These are phyloP conservation scores for Drosophila funebris DNA, from an alignment of 1,140 invertebrate species.

Conservation along the genomic window DNA sequence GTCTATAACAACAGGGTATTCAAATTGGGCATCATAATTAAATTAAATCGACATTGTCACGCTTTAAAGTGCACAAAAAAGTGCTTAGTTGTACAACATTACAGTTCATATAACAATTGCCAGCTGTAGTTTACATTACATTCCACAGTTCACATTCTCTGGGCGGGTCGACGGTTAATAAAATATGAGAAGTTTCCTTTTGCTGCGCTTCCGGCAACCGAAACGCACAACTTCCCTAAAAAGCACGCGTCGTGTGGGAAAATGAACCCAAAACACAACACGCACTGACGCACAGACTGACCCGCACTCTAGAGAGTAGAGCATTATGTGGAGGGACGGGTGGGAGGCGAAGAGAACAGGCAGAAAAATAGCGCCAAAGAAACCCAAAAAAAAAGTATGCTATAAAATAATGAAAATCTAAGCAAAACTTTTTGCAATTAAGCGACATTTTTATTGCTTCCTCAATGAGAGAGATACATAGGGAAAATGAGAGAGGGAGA, in stretches of 20 bases:
- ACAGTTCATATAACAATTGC: not conserved
- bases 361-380: constrained; percentile 9
- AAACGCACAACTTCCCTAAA: not conserved
- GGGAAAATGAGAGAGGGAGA: not conserved
- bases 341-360: constrained; percentile 4
- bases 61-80: not conserved
- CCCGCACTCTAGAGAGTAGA: not conserved
- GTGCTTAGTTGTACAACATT: not conserved
- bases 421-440: constrained; percentile 74
- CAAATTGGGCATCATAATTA: too few relatives aligned
- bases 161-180: constrained; percentile 18
- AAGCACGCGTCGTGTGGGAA: constrained; percentile 35
- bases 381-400: constrained; percentile 57
- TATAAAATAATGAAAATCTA: constrained; percentile 71
- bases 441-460: constrained; percentile 72
- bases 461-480: constrained; percentile 32
- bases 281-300: constrained; percentile 29
- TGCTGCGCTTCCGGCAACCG: constrained; percentile 28
- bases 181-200: constrained; percentile 40
- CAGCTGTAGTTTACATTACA: constrained; percentile 16
- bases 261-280: constrained; percentile 41
- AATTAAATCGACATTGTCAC: not conserved
- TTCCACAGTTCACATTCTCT: constrained; percentile 1
- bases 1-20: too few relatives aligned
- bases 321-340: not conserved